phyloP scores from a whole-genome alignment of 2,888 invertebrate genomes.

The Dicycla oo region DNA sequence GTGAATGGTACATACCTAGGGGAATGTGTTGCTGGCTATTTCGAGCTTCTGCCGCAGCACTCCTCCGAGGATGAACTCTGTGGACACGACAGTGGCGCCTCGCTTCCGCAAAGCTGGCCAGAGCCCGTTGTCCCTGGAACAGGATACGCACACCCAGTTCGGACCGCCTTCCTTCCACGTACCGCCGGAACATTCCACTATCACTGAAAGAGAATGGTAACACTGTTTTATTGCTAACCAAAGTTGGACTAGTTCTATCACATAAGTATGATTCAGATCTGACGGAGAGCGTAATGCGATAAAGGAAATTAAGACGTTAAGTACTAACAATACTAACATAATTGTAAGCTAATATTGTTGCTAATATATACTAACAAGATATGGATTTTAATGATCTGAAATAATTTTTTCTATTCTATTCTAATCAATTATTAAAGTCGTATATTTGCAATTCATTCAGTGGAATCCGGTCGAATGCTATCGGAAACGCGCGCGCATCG shows the following conservation, averaged over 20 bases:
- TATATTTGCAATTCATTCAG: neutral
- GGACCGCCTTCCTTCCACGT: slow-evolving; percentile 76
- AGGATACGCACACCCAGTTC: slow-evolving; percentile 80
- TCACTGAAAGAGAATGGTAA: slow-evolving; percentile 73
- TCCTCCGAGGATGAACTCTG: slow-evolving; percentile 81
- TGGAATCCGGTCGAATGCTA: neutral
- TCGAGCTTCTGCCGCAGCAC: slow-evolving; percentile 79
- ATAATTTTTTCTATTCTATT: too few relatives aligned
- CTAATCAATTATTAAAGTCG: neutral
- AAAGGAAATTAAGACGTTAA: too few relatives aligned
- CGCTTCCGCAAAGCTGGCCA: slow-evolving; percentile 74
- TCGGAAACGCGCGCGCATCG: slow-evolving; percentile 69
- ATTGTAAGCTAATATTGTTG: too few relatives aligned
- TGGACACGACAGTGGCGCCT: slow-evolving; percentile 79
- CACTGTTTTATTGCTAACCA: neutral
- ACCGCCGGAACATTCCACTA: slow-evolving; percentile 86
- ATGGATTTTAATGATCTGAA: too few relatives aligned
- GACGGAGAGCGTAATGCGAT: neutral
- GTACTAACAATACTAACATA: too few relatives aligned
- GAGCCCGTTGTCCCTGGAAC: slow-evolving; percentile 69
- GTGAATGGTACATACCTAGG: slow-evolving; percentile 13
- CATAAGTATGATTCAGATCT: neutral
- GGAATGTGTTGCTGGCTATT: slow-evolving; percentile 64
- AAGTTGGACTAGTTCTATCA: neutral
- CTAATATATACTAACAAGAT: too few relatives aligned